Base-by-base conservation (phyloP, 2,888 invertebrate species). In the Mesochorus sp. region DNA sequence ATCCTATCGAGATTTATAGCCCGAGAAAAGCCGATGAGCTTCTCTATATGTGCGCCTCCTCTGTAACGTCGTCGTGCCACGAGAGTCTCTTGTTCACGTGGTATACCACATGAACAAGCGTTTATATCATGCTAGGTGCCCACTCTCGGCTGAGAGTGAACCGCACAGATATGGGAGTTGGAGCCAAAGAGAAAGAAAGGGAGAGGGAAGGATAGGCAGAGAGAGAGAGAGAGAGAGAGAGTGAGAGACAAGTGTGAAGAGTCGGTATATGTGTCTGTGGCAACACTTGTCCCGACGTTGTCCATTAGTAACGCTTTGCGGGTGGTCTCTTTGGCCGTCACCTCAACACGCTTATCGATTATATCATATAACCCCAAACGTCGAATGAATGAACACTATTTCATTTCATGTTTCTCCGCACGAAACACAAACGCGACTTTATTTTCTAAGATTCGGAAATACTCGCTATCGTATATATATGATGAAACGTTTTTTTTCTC, bases 291-390 rank as follows among this genome's bases (percentile, higher is more conserved):
- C 28, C 21, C 21, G 10, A 6, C 8, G 49, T 51, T 51, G 51
- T 64, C 64, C 51, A 64, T 64, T 64, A 64, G 64, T 37, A 37
- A 64, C 24, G 49, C 64, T 64, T 26, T 10, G 62, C 31, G 44
- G 62, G 64, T 64, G 64, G 64, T 64, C 64, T 21, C 49, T n/a
- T 64, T 37, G 64, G 51, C 37, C 31, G 31, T n/a, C 21, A 37
- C 28, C 31, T 64, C 51, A 64, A 51, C 64, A 64, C 51, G 37
- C 64, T 51, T 51, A 57, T 37, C 53, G 17, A 10, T 8, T 37
- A 4, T n/a, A 21, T 21, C 17, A 14, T 53, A 49, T 24, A 12
- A 24, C 34, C n/a, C n/a, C n/a, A n/a, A n/a, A n/a, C n/a, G n/a
- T n/a, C n/a, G n/a, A n/a, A n/a, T n/a, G n/a, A n/a, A n/a, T n/a